Base-by-base conservation (phyloP, 2,797 vertebrate species). In the Argyrosomus regius region DNA sequence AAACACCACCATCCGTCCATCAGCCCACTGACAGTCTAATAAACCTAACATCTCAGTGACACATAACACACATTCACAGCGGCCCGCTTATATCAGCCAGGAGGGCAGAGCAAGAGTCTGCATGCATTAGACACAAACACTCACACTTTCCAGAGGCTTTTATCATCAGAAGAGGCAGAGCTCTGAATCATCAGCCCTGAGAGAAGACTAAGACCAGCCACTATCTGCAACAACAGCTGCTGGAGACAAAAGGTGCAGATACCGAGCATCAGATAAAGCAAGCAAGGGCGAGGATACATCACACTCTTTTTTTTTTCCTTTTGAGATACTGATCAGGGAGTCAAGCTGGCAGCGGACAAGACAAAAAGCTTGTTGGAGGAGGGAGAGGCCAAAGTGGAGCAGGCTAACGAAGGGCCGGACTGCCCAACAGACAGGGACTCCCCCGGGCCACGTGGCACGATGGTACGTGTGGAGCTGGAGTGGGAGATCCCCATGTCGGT, bases 401-500 rank as follows among this genome's bases (percentile, higher is more conserved):
- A 68, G 24, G 72, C 66, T 28, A 24, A 75, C 1, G n/a, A 59
- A 48, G 65, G 64, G n/a, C 8, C 7, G 0, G 65, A 66, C 20
- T n/a, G 39, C 14, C 39, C 63, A 0, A 54, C 35, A 2, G 70
- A 66, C 14, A 28, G n/a, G 54, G 75, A 78, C 35, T 59, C 73
- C 12, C 20, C 20, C 0, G 13, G 45, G 18, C 69, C 39, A 3
- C 59, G 39, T 1, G 58, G 65, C 2, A 84, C 69, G 75, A 64
- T 77, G 56, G 59, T 90, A 39, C 87, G 90, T 0, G 86, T 91
- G 0, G 89, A 94, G 58, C 48, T 95, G 75, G 88, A 93, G 65
- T 92, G 92, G 92, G 88, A 93, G 0, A 73, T 96, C 59, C 95
- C 94, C 66, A 91, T 96, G 93, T 88, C 89, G 0, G 90, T 95